Evolutionary conservation across 2,888 invertebrate species (phyloP), one percentile per base, ranked within the genome.

Genomic region (Augiades crinisus): DNA sequence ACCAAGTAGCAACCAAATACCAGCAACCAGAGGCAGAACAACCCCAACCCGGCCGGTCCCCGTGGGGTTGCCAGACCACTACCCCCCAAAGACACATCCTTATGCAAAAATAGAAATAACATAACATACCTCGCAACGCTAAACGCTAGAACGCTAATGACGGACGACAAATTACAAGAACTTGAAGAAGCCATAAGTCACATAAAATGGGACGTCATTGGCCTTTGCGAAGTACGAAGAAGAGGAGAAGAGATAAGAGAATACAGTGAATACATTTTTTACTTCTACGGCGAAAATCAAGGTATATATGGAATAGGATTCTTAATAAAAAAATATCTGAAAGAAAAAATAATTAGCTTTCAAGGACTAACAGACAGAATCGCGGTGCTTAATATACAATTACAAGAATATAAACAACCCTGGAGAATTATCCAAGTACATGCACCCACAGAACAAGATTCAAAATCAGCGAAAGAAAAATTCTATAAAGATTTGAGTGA

Each of bases 41-140:
- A 56, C 58, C 61, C 56, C 62, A 59, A 59, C 3, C 54, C 58
- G n/a, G n/a, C n/a, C n/a, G n/a, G 58, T 60, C 60, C 47, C 56
- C 59, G 57, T 49, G 59, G 57, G 56, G 53, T 51, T 49, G n/a
- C 27, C 6, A 45, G 57, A 58, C 58, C 54, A 58, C 37, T n/a
- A 60, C 52, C 56, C 56, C 50, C 59, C 40, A 53, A 6, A n/a
- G n/a, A n/a, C n/a, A n/a, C n/a, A 49, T 19, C 7, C 7, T 30
- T 14, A 49, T 14, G 27, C 10, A 19, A n/a, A 53, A 38, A 53
- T 22, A 37, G 13, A 38, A 47, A 47, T 2, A 49, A 43, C 7
- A 49, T 41, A 41, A 41, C 47, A 34, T 49, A 53, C 40, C n/a
- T 56, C 2, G 55, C 49, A 47, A 58, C 55, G 12, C 40, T 55